These are phyloP conservation scores for Cavia aperea DNA, from an alignment of 2,113 vertebrate genomes.

Conservation along the genomic window DNA sequence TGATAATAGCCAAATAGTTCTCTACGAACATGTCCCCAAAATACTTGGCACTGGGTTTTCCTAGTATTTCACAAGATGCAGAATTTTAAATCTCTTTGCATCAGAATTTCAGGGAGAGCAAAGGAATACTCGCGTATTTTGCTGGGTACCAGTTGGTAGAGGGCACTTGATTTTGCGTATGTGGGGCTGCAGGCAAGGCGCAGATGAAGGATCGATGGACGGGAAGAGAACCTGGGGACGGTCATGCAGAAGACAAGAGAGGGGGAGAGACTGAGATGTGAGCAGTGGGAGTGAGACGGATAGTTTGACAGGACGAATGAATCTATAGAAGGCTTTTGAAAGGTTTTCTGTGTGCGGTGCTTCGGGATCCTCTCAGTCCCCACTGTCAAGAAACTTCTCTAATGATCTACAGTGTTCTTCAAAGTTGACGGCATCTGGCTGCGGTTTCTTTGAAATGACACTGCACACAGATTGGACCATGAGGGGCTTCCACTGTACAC, in stretches of 20 bases:
- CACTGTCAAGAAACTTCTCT: background rate
- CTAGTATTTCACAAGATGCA: background rate
- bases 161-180: background rate
- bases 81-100: background rate
- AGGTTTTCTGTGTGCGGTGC: background rate
- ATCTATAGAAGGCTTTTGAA: background rate
- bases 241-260: background rate
- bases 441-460: background rate
- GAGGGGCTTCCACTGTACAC: background rate
- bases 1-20: background rate
- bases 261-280: background rate
- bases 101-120: background rate
- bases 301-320: background rate
- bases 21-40: background rate
- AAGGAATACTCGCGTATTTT: background rate
- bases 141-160: background rate
- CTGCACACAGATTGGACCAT: background rate
- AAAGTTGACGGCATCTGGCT: background rate
- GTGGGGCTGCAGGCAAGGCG: background rate
- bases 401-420: background rate
- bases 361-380: background rate
- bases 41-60: background rate
- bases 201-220: background rate
- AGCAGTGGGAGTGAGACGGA: background rate
- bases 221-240: background rate